These are phyloP conservation scores for Parnassius mnemosyne DNA, from an alignment of 2,888 invertebrate species.

Conservation along the genomic window DNA sequence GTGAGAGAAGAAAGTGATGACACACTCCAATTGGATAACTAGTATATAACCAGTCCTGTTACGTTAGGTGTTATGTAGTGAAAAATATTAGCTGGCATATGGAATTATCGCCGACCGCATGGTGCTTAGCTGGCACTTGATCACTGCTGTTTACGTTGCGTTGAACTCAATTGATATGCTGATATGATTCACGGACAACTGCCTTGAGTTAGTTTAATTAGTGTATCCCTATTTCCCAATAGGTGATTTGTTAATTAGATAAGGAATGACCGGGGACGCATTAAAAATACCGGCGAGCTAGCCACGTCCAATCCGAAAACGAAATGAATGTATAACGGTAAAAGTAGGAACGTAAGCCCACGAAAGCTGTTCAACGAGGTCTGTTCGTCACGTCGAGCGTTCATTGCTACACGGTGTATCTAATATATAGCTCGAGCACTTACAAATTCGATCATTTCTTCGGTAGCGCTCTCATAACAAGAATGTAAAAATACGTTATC, in stretches of 20 bases:
- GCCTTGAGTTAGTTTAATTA: conserved; percentile 39
- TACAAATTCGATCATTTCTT: conserved; percentile 33
- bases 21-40: conserved; percentile 43
- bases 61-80: conserved; percentile 32
- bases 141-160: conserved; percentile 58
- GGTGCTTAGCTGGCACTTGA: conserved; percentile 74
- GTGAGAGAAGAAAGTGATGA: conserved; percentile 35
- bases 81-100: conserved; percentile 59
- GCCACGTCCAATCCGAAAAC: conserved; percentile 63
- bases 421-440: conserved; percentile 47
- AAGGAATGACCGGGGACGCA: conserved; percentile 42
- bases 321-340: conserved; percentile 79
- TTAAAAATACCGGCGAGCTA: conserved; percentile 52
- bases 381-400: conserved; percentile 53
- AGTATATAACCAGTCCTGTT: conserved; percentile 31
- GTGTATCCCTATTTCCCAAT: conserved; percentile 52
- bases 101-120: conserved; percentile 67
- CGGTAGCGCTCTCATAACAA: conserved; percentile 34
- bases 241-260: conserved; percentile 54
- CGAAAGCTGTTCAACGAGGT: conserved; percentile 73
- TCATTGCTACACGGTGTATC: conserved; percentile 68
- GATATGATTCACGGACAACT: conserved; percentile 30
- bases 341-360: conserved; percentile 70
- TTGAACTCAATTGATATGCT: conserved; percentile 33
- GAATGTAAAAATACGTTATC: conserved; percentile 53